These are phyloP conservation scores for Corbicula japonica DNA, from an alignment of 2,888 invertebrate species.

Conservation along the genomic window DNA sequence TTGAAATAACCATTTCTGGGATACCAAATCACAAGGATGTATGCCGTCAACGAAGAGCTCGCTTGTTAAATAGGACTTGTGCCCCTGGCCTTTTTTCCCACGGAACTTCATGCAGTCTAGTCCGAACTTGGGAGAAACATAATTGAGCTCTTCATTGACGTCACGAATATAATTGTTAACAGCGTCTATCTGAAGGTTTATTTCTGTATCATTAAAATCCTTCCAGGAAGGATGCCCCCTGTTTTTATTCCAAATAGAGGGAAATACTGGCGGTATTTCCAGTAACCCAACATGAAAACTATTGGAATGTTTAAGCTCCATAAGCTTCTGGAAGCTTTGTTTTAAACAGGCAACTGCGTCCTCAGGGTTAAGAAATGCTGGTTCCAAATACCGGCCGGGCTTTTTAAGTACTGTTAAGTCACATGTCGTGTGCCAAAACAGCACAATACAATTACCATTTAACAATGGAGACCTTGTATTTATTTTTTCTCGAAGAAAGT, in stretches of 20 bases:
- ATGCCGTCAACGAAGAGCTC: conserved; percentile 4
- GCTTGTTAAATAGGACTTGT: background rate
- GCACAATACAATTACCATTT: background rate
- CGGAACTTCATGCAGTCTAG: conserved; percentile 9
- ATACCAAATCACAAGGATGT: background rate
- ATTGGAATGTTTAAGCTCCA: background rate
- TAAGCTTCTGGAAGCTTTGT: background rate
- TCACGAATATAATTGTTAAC: background rate
- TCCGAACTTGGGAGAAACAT: background rate
- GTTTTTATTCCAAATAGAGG: conserved; percentile 1
- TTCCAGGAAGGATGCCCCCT: background rate
- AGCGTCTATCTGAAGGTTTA: background rate
- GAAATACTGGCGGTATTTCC: conserved; percentile 1
- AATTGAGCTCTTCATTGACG: background rate
- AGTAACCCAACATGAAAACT: background rate
- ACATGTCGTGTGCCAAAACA: conserved; percentile 8
- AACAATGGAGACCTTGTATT: no score
- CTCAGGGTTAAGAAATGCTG: background rate
- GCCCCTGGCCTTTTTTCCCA: background rate
- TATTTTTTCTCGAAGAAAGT: no score
- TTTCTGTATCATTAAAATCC: background rate
- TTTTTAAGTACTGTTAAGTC: background rate
- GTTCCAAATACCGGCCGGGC: background rate
- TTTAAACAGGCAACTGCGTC: background rate
- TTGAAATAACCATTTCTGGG: conserved; percentile 7